Evolutionary conservation across 2,113 vertebrate genomes (phyloP).

Genomic region (Scartelaos histophorus): DNA sequence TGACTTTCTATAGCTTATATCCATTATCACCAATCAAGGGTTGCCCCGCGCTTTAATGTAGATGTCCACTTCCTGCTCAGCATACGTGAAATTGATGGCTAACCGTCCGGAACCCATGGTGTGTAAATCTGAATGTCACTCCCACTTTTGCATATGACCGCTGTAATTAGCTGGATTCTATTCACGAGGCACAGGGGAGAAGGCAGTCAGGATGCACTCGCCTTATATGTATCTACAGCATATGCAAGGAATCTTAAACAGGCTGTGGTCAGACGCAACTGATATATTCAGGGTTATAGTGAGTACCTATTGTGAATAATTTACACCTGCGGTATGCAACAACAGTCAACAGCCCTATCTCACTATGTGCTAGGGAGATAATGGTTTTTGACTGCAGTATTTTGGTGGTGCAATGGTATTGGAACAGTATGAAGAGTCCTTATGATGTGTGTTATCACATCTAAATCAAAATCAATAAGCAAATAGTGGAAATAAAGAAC

Average conservation of each 20-base stretch:
- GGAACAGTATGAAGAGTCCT: neutral
- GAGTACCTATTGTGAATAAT: conserved; percentile 5
- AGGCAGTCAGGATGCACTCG: conserved; percentile 24
- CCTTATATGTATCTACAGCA: conserved; percentile 5
- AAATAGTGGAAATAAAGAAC: too few species aligned
- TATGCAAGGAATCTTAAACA: conserved; percentile 42
- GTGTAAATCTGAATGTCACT: conserved; percentile 62
- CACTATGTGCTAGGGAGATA: neutral
- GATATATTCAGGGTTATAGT: conserved; percentile 9
- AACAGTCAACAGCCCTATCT: neutral
- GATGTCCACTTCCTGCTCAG: conserved; percentile 61
- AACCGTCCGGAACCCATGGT: conserved; percentile 59
- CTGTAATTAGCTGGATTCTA: conserved; percentile 54
- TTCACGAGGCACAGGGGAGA: conserved; percentile 21
- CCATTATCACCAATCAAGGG: conserved; percentile 50
- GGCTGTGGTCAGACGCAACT: neutral
- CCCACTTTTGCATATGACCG: conserved; percentile 56
- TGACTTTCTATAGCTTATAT: conserved; percentile 26
- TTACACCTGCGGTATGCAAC: neutral
- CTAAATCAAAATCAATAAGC: too few species aligned
- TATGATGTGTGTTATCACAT: neutral
- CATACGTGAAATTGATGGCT: conserved; percentile 68
- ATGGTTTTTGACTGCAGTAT: neutral
- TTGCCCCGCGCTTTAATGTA: conserved; percentile 43
- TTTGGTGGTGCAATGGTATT: neutral